phyloP scores from a whole-genome alignment of 2,113 vertebrate genomes.

The Malurus elegans region DNA sequence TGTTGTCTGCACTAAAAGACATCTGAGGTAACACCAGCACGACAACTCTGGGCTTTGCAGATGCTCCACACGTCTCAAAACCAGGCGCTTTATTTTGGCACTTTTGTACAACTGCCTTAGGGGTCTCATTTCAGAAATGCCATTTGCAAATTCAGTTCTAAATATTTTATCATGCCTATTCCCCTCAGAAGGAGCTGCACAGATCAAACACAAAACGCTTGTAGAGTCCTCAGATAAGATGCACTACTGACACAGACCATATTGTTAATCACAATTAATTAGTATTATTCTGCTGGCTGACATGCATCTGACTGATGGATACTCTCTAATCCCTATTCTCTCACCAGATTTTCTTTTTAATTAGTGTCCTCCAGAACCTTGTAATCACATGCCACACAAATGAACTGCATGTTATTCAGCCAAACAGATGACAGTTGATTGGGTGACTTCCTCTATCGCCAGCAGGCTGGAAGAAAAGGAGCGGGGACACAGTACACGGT shows the following conservation, averaged over 20 bases:
- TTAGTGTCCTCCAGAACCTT: slow-evolving; percentile 39
- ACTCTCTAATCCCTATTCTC: slow-evolving; percentile 44
- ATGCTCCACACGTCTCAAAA: not conserved
- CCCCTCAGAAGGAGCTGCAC: not conserved
- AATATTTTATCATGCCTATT: slow-evolving; percentile 18
- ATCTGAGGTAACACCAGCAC: not conserved
- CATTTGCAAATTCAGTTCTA: slow-evolving; percentile 34
- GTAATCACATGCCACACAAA: slow-evolving; percentile 35
- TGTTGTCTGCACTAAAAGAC: not conserved
- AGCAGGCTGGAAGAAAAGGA: not conserved
- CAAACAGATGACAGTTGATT: not conserved
- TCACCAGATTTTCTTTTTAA: slow-evolving; percentile 39
- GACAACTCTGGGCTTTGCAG: not conserved
- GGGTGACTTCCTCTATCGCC: not conserved
- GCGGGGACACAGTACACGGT: not conserved
- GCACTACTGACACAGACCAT: not conserved
- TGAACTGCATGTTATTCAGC: not conserved
- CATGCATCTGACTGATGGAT: not conserved
- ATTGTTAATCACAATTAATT: slow-evolving; percentile 40
- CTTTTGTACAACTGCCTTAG: not conserved
- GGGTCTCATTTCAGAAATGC: slow-evolving; percentile 16
- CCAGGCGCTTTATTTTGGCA: not conserved
- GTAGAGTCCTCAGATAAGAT: slow-evolving; percentile 16
- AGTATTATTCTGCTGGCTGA: slow-evolving; percentile 20
- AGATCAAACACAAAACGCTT: slow-evolving; percentile 22